phyloP scores from a whole-genome alignment of 92 coral and sea anemone genomes.

The Palythoa caribaeorum region DNA sequence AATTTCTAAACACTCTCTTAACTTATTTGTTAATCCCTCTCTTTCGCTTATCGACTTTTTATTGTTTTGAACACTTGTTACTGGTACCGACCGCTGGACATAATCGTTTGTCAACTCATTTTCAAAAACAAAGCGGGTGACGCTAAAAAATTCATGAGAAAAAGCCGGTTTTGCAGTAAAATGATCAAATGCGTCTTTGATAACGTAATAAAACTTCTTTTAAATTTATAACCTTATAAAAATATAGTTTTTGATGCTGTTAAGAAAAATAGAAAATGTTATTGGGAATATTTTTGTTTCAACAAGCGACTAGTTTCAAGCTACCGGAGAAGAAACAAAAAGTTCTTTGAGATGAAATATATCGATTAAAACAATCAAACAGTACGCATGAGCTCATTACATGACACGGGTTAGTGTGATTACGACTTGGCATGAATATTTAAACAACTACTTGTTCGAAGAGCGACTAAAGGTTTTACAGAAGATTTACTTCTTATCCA shows the following conservation, averaged over 20 bases:
- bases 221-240: neutral
- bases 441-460: constrained; percentile 44
- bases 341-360: constrained; percentile 9
- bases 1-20: neutral
- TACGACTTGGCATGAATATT: constrained; percentile 14
- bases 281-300: neutral
- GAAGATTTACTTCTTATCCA: constrained; percentile 77
- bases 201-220: constrained; percentile 38
- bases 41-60: neutral
- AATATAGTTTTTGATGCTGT: neutral
- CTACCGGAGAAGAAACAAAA: neutral
- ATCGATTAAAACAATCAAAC: constrained; percentile 16
- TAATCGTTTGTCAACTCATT: constrained; percentile 5
- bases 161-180: constrained; percentile 31
- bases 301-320: neutral
- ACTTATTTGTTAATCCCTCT: neutral
- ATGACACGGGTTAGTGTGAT: constrained; percentile 19
- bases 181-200: constrained; percentile 20
- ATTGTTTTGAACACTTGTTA: constrained; percentile 11
- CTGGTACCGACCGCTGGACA: constrained; percentile 51
- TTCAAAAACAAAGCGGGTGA: constrained; percentile 29
- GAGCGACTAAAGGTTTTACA: constrained; percentile 77
- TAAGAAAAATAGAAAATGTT: neutral
- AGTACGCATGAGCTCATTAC: constrained; percentile 44
- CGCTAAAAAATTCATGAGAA: constrained; percentile 21